Evolutionary conservation across 2,113 vertebrate genomes (phyloP), one percentile per base, ranked within the genome.

Genomic region (Scomber japonicus): DNA sequence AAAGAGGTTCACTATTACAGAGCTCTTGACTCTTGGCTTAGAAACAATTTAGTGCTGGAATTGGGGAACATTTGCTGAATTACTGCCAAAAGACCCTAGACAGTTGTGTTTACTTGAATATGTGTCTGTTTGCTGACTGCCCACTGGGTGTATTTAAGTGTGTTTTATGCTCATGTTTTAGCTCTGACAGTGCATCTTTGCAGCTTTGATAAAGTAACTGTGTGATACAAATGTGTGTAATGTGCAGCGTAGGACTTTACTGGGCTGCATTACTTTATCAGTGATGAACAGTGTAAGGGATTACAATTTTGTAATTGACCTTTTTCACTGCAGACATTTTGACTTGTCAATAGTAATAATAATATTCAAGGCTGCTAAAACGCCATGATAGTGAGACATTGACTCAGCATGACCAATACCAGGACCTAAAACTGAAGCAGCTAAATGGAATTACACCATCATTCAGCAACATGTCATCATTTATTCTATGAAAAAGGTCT

Each of bases 1-100:
- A 79, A 73, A 82, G 75, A 74, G 44, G 16, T 54, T 80, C 66
- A 2, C 30, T 30, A n/a, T 66, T 55, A 31, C 30, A 24, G 14
- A 24, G 27, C 17, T 24, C 57, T 53, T 61, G 57, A 55, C 56
- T 61, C 55, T n/a, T 57, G 50, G 54, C 46, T 81, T 54, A 64
- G 73, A 55, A 48, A 56, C 44, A 65, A 56, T 13, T 75, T 49
- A 48, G 60, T 50, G n/a, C 21, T 73, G 35, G 55, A 75, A 72
- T 56, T 62, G 50, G 48, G 30, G 50, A 49, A 21, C 30, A n/a
- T 76, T 54, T 49, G 45, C 27, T 63, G 35, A 69, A 13, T 53
- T 70, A 70, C 11, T 65, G 60, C 45, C 49, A 66, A 35, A 17
- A 70, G n/a, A 30, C 45, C 53, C n/a, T 16, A 57, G 27, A 49